phyloP scores from a whole-genome alignment of 2,888 invertebrate species.

The Aspidiotus destructor region DNA sequence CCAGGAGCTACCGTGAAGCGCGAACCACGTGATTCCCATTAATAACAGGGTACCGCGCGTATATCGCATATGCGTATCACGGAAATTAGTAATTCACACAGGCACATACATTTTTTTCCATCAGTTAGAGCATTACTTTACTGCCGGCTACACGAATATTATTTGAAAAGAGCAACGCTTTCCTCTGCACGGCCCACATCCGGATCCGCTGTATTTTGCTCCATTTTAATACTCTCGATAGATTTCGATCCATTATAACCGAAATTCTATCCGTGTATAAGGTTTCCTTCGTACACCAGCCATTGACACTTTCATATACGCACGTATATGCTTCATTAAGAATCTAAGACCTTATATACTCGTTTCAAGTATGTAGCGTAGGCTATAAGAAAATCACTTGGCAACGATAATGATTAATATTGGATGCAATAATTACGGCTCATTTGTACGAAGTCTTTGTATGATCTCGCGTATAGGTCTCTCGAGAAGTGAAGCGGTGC shows the following conservation, averaged over 20 bases:
- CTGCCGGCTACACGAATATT: not conserved
- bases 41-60: too few relatives aligned
- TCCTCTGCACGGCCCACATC: constrained; percentile 24
- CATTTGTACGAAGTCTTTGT: not conserved
- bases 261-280: constrained; percentile 27
- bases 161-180: constrained; percentile 23
- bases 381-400: too few relatives aligned
- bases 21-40: too few relatives aligned
- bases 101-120: not conserved
- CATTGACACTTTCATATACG: constrained; percentile 16
- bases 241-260: constrained; percentile 22
- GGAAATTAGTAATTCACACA: not conserved
- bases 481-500: not conserved
- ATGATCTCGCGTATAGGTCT: not conserved
- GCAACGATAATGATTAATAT: too few relatives aligned
- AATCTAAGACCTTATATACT: too few relatives aligned
- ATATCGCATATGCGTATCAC: not conserved
- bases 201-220: constrained; percentile 22
- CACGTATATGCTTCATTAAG: too few relatives aligned
- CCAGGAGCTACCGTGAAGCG: too few relatives aligned
- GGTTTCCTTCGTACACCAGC: constrained; percentile 8
- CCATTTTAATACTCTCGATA: constrained; percentile 9
- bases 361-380: too few relatives aligned
- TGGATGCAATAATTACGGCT: too few relatives aligned
- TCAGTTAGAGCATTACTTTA: not conserved